Evolutionary conservation across 2,113 vertebrate genomes (phyloP).

Genomic region (Octodon degus): DNA sequence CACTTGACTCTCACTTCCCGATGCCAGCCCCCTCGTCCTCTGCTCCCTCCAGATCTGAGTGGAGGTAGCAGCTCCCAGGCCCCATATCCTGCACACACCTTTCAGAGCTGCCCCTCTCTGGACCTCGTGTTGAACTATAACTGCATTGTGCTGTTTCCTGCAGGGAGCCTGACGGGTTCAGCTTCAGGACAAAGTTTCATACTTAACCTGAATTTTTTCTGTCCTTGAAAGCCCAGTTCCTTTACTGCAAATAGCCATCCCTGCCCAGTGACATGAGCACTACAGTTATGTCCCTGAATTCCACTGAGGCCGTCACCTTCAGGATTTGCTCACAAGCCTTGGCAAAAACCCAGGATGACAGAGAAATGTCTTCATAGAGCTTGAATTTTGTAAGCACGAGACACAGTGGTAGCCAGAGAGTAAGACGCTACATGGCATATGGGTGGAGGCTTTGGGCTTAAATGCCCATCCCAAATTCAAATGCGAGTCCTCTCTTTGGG

Average conservation of each 20-base stretch:
- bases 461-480: background rate
- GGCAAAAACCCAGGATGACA: background rate
- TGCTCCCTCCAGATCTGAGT: background rate
- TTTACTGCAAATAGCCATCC: background rate
- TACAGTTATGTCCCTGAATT: background rate
- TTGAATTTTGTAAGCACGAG: background rate
- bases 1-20: background rate
- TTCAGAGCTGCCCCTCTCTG: background rate
- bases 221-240: background rate
- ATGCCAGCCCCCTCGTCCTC: background rate
- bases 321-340: background rate
- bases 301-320: background rate
- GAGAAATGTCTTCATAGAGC: background rate
- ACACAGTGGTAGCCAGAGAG: background rate
- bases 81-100: background rate
- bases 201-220: background rate
- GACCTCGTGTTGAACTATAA: background rate
- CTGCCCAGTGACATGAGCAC: background rate
- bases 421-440: background rate
- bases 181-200: background rate
- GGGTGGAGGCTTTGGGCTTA: background rate
- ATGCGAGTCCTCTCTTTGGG: background rate
- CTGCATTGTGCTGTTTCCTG: background rate
- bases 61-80: fast-evolving
- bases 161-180: background rate